A percentile compares a stretch with the other conserved stretches of the same genome.
phyloP scores from a whole-genome alignment of 2,113 vertebrate genomes.

The Tupaia tana region DNA sequence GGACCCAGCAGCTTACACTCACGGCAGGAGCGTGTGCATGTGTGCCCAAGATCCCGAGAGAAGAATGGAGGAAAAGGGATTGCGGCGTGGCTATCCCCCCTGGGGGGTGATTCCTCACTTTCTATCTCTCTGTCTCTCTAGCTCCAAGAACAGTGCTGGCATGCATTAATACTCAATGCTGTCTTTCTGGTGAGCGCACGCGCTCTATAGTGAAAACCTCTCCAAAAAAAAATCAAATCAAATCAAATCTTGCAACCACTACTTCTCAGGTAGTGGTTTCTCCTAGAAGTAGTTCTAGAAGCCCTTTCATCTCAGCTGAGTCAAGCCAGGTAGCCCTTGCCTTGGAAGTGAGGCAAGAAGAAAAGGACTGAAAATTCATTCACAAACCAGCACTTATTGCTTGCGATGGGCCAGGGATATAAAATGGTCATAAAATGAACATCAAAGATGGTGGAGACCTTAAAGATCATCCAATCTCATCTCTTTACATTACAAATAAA shows the following conservation, averaged over 20 bases:
- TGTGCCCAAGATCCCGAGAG: too few relatives aligned
- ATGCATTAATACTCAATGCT: too few relatives aligned
- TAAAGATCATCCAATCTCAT: neutral
- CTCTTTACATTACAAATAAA: conserved; percentile 36
- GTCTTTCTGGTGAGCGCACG: too few relatives aligned
- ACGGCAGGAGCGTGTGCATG: too few relatives aligned
- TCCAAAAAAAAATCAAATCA: too few relatives aligned
- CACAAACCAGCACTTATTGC: neutral
- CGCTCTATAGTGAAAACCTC: too few relatives aligned
- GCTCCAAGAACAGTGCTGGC: too few relatives aligned
- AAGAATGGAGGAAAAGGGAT: too few relatives aligned
- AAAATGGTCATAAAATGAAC: neutral
- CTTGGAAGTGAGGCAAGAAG: neutral
- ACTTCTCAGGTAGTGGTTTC: neutral
- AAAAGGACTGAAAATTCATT: neutral
- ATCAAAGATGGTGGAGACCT: neutral
- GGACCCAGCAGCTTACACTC: too few relatives aligned
- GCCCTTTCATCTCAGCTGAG: neutral
- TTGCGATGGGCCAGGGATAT: neutral
- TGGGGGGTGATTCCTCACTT: too few relatives aligned
- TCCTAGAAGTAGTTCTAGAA: conserved; percentile 5
- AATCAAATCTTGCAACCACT: neutral
- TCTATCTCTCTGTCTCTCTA: too few relatives aligned
- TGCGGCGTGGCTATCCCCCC: too few relatives aligned
- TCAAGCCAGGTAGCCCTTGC: neutral